A percentile compares a stretch with the other conserved stretches of the same genome.
phyloP scores from a whole-genome alignment of 2,797 vertebrate species.

The Octomys mimax region DNA sequence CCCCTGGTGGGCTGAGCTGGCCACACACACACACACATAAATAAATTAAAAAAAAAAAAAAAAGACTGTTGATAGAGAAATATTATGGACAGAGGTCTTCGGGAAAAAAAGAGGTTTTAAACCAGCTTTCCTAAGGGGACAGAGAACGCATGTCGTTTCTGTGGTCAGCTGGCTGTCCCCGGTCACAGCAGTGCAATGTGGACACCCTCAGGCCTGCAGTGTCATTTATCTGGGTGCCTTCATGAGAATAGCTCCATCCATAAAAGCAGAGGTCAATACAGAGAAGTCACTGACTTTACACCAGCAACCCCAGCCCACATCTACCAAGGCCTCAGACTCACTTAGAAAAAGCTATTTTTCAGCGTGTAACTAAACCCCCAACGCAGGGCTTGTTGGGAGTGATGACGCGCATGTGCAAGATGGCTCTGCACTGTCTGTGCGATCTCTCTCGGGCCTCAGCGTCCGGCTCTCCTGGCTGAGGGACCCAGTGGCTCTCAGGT shows the following conservation, averaged over 20 bases:
- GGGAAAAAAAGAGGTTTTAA: slow-evolving; percentile 7
- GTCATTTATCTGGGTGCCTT: background rate
- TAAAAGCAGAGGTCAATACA: background rate
- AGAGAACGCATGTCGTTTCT: background rate
- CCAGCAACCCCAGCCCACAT: background rate
- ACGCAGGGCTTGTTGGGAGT: background rate
- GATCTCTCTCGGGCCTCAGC: no score
- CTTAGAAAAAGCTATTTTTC: background rate
- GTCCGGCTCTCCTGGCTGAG: background rate
- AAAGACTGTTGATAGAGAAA: background rate
- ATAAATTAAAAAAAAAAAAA: no score
- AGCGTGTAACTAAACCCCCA: background rate
- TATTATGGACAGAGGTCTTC: background rate
- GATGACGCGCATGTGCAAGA: background rate
- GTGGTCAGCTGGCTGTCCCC: background rate
- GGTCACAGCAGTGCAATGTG: background rate
- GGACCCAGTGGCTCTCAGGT: background rate
- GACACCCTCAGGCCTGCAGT: background rate
- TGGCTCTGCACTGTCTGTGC: background rate
- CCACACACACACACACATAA: no score
- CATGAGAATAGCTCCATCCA: background rate
- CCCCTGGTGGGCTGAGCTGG: no score
- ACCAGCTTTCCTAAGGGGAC: background rate
- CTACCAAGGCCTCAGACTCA: background rate
- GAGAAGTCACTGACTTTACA: background rate